Conservation (phyloP, 2,113 vertebrate species). For the Lagopus leucura region DNA sequence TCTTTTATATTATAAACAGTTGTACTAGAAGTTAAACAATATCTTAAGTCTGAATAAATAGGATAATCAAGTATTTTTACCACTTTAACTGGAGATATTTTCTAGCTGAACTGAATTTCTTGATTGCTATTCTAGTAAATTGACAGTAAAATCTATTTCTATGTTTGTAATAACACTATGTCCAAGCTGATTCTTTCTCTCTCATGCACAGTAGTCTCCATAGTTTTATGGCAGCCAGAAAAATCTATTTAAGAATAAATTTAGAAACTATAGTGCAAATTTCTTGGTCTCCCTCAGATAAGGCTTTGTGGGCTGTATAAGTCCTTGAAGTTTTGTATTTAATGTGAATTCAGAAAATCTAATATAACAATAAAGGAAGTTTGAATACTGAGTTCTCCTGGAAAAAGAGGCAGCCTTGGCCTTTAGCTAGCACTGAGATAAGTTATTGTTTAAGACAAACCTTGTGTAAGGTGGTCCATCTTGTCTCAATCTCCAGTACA, state of each 20-base stretch:
- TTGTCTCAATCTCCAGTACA: not conserved
- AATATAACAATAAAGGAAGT: not conserved
- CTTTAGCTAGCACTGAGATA: not conserved
- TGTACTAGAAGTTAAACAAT: not conserved
- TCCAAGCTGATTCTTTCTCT: not conserved
- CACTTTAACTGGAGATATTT: fast-evolving
- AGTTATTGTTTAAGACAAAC: not conserved
- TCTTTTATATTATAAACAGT: not conserved
- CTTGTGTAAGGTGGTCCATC: fast-evolving
- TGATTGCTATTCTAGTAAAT: not conserved
- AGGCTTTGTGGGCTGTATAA: not conserved
- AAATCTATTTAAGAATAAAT: not conserved
- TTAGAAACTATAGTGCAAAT: not conserved
- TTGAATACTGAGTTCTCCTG: not conserved
- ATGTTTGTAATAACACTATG: fast-evolving
- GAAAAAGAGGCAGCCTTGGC: not conserved
- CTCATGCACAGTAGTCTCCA: not conserved
- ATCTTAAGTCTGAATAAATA: too few relatives aligned
- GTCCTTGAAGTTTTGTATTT: not conserved
- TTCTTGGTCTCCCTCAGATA: not conserved
- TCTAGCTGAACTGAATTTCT: not conserved
- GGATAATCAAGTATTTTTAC: not conserved
- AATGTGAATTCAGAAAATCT: not conserved
- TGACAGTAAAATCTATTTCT: not conserved
- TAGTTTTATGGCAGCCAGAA: not conserved